Evolutionary conservation across 2,113 vertebrate genomes (phyloP).

Genomic region (Paramisgurnus dabryanus): DNA sequence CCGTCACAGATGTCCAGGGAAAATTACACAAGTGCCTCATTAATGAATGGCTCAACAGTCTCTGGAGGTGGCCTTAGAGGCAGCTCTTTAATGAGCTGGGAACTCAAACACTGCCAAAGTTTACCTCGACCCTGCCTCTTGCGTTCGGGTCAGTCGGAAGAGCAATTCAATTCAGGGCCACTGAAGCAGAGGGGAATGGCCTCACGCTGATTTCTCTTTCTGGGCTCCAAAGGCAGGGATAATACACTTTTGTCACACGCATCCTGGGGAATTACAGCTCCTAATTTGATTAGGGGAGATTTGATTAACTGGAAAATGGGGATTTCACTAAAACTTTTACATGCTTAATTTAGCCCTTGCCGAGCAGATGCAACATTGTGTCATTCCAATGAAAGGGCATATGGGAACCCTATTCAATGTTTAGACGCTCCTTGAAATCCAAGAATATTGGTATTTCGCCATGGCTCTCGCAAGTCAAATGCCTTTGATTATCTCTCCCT

Average conservation of each 20-base stretch:
- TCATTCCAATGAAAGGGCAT: conserved; percentile 53
- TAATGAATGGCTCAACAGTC: conserved; percentile 58
- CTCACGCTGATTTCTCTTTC: conserved; percentile 55
- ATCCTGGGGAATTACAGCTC: conserved; percentile 59
- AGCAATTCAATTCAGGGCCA: conserved; percentile 59
- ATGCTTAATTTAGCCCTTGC: conserved; percentile 58
- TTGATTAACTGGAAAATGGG: conserved; percentile 62
- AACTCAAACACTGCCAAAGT: conserved; percentile 60
- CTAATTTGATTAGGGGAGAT: conserved; percentile 61
- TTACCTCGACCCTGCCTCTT: conserved; percentile 59
- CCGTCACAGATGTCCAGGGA: conserved; percentile 56
- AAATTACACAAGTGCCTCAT: conserved; percentile 59
- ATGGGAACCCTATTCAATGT: conserved; percentile 52
- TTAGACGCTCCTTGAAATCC: conserved; percentile 56
- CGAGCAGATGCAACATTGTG: conserved; percentile 58
- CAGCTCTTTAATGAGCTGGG: conserved; percentile 59
- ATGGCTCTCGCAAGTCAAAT: conserved; percentile 51
- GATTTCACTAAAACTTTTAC: conserved; percentile 60
- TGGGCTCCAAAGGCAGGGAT: conserved; percentile 56
- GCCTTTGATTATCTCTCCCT: conserved; percentile 55
- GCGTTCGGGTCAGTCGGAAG: conserved; percentile 58
- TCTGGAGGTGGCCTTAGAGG: conserved; percentile 57
- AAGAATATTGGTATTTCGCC: conserved; percentile 52
- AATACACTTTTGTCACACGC: conserved; percentile 59
- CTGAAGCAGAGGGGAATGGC: conserved; percentile 60